phyloP scores from a whole-genome alignment of 2,113 vertebrate genomes.

The Sorex fumeus region DNA sequence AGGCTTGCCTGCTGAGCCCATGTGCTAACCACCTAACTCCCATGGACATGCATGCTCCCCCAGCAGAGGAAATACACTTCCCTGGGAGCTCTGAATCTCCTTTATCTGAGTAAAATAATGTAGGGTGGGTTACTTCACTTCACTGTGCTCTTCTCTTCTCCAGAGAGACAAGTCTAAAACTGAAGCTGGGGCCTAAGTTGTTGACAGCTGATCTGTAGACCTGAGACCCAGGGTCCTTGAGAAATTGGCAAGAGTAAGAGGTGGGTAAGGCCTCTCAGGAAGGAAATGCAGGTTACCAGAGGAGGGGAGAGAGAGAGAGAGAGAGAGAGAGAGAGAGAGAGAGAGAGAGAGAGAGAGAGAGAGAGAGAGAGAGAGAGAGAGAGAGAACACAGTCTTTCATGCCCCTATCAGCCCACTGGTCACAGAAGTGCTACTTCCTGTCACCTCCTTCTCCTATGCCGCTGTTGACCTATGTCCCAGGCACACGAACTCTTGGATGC shows the following conservation, averaged over 20 bases:
- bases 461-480: too few species aligned
- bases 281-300: background rate
- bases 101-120: background rate
- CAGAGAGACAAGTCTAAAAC: background rate
- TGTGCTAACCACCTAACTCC: background rate
- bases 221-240: background rate
- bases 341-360: background rate
- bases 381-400: background rate
- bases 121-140: background rate
- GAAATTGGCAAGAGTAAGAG: background rate
- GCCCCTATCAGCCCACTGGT: background rate
- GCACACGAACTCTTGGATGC: background rate
- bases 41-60: background rate
- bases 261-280: background rate
- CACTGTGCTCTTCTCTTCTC: background rate
- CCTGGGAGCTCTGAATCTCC: background rate
- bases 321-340: background rate
- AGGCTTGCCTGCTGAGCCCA: background rate
- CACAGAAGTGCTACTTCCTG: background rate
- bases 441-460: too few species aligned
- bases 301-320: background rate
- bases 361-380: background rate
- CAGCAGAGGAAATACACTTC: background rate
- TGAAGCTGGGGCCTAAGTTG: background rate
- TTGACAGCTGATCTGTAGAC: background rate